phyloP scores from a whole-genome alignment of 2,797 vertebrate genomes.

The Artibeus lituratus region DNA sequence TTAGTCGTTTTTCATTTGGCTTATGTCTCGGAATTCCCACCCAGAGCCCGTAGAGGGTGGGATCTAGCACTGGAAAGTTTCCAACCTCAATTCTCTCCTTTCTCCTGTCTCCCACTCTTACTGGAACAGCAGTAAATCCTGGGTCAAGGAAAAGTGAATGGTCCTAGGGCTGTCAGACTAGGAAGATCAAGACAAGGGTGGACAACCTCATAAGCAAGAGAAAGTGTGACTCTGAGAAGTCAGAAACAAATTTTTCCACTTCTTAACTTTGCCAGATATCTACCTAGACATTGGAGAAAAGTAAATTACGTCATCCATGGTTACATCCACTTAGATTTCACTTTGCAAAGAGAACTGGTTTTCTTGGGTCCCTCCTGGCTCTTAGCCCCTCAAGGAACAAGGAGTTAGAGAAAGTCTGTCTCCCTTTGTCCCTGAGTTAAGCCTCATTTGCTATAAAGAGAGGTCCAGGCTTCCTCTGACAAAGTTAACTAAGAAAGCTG shows the following conservation, averaged over 20 bases:
- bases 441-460: background rate
- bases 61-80: background rate
- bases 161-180: background rate
- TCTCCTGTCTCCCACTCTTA: background rate
- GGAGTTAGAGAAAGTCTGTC: background rate
- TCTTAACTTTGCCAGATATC: background rate
- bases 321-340: background rate
- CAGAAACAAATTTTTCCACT: background rate
- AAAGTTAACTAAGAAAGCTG: conserved; percentile 21
- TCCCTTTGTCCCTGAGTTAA: background rate
- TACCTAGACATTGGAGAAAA: background rate
- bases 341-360: background rate
- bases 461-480: background rate
- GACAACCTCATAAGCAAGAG: background rate
- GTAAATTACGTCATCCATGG: background rate
- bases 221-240: background rate
- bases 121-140: background rate
- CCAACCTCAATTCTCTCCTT: background rate
- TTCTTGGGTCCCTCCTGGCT: background rate
- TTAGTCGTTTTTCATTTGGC: background rate
- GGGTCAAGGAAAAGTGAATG: background rate
- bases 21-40: background rate
- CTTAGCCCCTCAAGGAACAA: background rate
- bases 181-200: background rate
- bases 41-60: background rate